These are phyloP conservation scores for Dunckerocampus dactyliophorus DNA, from an alignment of 2,113 vertebrate species.

Conservation along the genomic window DNA sequence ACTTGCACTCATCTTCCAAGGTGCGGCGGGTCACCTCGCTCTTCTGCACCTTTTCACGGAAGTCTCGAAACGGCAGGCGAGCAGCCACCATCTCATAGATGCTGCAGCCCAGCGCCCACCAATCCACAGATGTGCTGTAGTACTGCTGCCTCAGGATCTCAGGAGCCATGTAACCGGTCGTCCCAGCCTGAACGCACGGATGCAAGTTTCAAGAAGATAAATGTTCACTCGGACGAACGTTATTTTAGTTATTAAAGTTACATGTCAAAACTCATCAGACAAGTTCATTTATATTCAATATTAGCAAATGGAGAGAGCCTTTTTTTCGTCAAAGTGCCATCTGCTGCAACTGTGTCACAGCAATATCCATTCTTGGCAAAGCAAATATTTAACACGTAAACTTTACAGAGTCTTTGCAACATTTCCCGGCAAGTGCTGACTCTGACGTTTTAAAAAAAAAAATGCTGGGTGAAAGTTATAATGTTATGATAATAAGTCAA, in stretches of 20 bases:
- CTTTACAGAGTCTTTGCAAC: slow-evolving; percentile 10
- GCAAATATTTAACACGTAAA: slow-evolving; percentile 34
- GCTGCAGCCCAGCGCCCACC: slow-evolving; percentile 88
- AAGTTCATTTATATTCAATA: too few species aligned
- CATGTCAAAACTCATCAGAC: too few species aligned
- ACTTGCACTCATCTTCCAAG: slow-evolving; percentile 80
- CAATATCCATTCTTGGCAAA: slow-evolving; percentile 7
- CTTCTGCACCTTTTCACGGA: slow-evolving; percentile 81
- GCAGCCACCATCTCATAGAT: slow-evolving; percentile 88
- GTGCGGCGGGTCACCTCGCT: slow-evolving; percentile 81
- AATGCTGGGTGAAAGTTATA: too few species aligned
- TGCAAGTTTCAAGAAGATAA: background rate
- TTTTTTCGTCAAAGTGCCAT: background rate
- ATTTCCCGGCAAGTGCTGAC: slow-evolving; percentile 1
- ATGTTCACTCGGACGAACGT: too few species aligned
- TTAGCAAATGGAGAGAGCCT: too few species aligned
- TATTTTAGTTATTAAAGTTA: too few species aligned
- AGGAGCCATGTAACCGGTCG: slow-evolving; percentile 87
- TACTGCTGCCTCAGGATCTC: slow-evolving; percentile 81
- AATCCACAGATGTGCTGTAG: slow-evolving; percentile 84
- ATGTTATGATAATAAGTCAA: too few species aligned
- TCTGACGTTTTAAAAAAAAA: background rate
- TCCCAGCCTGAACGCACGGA: slow-evolving; percentile 77
- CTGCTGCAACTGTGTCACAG: background rate
- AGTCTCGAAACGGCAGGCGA: slow-evolving; percentile 82